phyloP scores from a whole-genome alignment of 2,888 invertebrate genomes.

The Pecten maximus region DNA sequence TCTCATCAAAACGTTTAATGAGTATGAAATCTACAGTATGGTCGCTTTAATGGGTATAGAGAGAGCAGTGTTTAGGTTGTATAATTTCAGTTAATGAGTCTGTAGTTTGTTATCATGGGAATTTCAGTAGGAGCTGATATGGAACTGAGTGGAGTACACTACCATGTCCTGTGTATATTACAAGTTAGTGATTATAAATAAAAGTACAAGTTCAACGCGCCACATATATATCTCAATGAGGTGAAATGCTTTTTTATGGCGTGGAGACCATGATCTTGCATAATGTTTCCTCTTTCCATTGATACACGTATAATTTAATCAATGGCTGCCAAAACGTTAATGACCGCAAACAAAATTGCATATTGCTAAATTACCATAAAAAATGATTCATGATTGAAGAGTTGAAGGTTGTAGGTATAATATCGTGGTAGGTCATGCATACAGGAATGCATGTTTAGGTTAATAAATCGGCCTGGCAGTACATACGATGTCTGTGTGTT shows the following conservation, averaged over 20 bases:
- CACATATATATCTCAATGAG: neutral
- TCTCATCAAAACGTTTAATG: too few species aligned
- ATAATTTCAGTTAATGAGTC: too few species aligned
- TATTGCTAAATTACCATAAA: slow-evolving; percentile 19
- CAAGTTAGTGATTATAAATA: neutral
- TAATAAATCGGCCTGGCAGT: neutral
- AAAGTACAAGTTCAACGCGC: neutral
- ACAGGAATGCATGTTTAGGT: neutral
- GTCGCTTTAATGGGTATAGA: too few species aligned
- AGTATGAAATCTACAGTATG: too few species aligned
- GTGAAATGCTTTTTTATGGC: neutral
- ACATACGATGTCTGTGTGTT: neutral
- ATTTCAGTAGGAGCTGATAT: too few species aligned
- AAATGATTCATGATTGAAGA: neutral
- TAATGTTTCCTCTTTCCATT: neutral
- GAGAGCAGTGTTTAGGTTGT: too few species aligned
- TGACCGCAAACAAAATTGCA: neutral
- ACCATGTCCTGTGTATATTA: too few species aligned
- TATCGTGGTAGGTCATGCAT: neutral
- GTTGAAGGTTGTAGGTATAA: neutral
- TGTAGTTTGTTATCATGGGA: too few species aligned
- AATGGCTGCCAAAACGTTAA: slow-evolving; percentile 29
- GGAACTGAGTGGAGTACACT: too few species aligned
- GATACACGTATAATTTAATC: neutral
- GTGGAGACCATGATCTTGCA: neutral